A percentile compares a stretch with the other conserved stretches of the same genome.
Conservation (phyloP, 1,140 invertebrate species). For the Pteromalus puparum region DNA sequence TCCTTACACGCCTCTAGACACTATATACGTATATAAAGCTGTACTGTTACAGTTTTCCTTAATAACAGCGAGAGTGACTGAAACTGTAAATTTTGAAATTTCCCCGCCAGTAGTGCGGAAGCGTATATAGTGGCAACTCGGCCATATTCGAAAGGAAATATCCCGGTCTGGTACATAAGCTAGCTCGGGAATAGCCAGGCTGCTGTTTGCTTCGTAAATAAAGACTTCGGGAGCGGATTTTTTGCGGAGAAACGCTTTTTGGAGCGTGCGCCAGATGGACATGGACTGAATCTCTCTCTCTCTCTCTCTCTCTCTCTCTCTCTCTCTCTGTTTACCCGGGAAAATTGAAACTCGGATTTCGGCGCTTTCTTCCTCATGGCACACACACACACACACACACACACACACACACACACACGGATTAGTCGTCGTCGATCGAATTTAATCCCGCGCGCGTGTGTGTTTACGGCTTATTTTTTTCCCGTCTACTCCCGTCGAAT, state of each 20-base stretch:
- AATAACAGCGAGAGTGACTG: neutral
- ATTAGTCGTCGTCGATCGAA: constrained; percentile 5
- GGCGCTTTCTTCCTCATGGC: neutral
- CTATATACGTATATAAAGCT: too few species aligned
- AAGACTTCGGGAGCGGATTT: neutral
- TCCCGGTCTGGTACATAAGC: neutral
- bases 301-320: neutral
- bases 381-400: too few species aligned
- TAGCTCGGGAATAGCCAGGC: neutral
- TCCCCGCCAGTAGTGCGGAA: neutral
- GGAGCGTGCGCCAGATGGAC: neutral
- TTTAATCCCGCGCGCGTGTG: neutral
- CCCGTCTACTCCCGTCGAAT: too few species aligned
- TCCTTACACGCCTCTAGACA: neutral
- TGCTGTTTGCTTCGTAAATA: constrained; percentile 9
- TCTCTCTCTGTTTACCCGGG: neutral
- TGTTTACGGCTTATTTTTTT: too few species aligned
- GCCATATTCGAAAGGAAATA: neutral
- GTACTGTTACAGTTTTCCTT: neutral
- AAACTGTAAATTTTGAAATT: neutral
- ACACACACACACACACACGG: neutral
- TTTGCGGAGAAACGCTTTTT: neutral
- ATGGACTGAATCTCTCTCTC: neutral
- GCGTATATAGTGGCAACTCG: neutral
- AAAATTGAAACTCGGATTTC: constrained; percentile 19